phyloP scores from a whole-genome alignment of 2,888 invertebrate genomes.

The Cephus spinipes region DNA sequence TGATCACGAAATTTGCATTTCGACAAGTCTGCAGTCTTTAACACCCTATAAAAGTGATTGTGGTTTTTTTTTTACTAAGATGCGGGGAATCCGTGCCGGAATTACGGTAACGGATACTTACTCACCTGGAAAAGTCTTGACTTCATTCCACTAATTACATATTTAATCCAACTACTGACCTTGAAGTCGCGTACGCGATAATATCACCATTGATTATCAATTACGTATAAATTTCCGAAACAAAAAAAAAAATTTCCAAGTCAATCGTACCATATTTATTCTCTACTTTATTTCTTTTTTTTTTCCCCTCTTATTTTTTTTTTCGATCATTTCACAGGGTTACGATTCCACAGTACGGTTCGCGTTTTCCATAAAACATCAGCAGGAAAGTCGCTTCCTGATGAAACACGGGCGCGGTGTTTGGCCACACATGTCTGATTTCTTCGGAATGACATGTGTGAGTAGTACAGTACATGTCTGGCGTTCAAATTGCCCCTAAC shows the following conservation, averaged over 20 bases:
- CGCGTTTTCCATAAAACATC: conserved; percentile 52
- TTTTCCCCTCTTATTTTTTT: neutral
- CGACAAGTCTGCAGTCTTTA: neutral
- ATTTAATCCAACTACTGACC: neutral
- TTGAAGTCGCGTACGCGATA: neutral
- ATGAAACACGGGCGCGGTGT: conserved; percentile 16
- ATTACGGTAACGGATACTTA: neutral
- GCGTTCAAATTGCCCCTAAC: conserved; percentile 47
- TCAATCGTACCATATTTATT: neutral
- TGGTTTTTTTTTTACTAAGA: neutral
- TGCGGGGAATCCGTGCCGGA: neutral
- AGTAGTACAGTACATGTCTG: conserved; percentile 38
- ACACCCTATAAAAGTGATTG: neutral
- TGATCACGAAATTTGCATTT: too few relatives aligned
- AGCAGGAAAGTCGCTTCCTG: conserved; percentile 46
- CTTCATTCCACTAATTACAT: neutral
- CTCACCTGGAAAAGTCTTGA: neutral
- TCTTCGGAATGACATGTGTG: conserved; percentile 5
- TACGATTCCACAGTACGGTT: conserved; percentile 6
- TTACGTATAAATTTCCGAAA: neutral
- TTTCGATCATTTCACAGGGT: neutral
- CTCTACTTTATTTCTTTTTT: neutral
- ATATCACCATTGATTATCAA: neutral
- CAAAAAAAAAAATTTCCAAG: neutral
- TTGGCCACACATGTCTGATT: neutral